Base-by-base conservation (phyloP, 2,888 invertebrate species). In the Dryomyza anilis region DNA sequence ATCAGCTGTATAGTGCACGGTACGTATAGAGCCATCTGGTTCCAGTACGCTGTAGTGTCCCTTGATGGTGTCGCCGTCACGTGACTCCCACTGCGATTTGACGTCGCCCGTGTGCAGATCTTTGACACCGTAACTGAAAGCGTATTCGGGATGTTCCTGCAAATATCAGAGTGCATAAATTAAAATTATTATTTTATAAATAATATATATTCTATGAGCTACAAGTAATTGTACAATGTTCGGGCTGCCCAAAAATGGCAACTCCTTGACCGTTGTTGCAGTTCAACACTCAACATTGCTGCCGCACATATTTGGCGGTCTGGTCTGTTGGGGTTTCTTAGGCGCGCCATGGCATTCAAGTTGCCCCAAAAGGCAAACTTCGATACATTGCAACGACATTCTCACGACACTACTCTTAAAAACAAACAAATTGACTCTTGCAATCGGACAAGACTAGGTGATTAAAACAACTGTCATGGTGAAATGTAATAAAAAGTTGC, bases 11-110 rank as follows among this genome's bases (percentile, higher is more conserved):
- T 87, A 87, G 66, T 86, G 85, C 1, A 87, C 87, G 0, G 85
- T 84, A 56, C 87, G 82, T 65, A 86, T 83, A 6, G 86, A 84
- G 55, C 90, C 90, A 74, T 89, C 90, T 39, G 89, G 87, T 78
- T 90, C 89, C 56, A 90, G 77, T 21, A 90, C 84, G 72, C 89
- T 89, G 77, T 91, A 91, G 52, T 83, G 86, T 1, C 87, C 87
- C 68, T 84, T 85, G 14, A 87, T 84, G 0, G 81, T 79, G 66
- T 85, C 85, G 1, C 85, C 86, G 56, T 86, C 85, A 56, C 86
- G 84, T 25, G 86, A 86, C 70, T 87, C 87, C 86, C 86, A 87
- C 73, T 87, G 87, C 2, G 86, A 85, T 71, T 87, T 87, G 0
- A 87, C 83, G 69, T 87, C 87, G 2, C 87, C 86, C 0, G 87